Conservation (phyloP, 2,888 invertebrate genomes). For the Andrena dorsata region DNA sequence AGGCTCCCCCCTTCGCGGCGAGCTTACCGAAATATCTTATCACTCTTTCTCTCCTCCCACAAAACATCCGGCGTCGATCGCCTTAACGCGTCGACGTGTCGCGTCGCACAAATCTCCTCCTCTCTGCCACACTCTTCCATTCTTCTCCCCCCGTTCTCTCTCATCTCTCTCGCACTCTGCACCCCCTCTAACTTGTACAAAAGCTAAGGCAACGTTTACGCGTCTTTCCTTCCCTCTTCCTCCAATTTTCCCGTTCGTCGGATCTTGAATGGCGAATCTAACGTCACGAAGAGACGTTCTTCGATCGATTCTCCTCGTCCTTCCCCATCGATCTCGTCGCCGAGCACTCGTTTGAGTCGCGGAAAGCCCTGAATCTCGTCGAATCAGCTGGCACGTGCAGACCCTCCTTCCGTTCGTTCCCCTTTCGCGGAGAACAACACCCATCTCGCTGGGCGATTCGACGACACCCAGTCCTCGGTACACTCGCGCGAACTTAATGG, state of each 20-base stretch:
- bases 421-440: not conserved
- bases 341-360: conserved; percentile 21
- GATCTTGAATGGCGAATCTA: not conserved
- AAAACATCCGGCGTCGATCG: conserved; percentile 48
- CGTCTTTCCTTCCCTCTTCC: conserved; percentile 23
- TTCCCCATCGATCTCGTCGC: conserved; percentile 13
- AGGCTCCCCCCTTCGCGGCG: conserved; percentile 61
- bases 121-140: conserved; percentile 7
- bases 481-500: not conserved
- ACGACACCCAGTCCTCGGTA: conserved; percentile 3
- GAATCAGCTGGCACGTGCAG: conserved; percentile 5
- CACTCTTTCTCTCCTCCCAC: conserved; percentile 40
- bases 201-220: conserved; percentile 81
- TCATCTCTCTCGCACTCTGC: conserved; percentile 24
- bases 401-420: not conserved
- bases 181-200: conserved; percentile 76
- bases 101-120: conserved; percentile 3
- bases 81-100: conserved; percentile 39
- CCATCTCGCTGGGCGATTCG: not conserved
- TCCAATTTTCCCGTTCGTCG: not conserved
- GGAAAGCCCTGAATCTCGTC: conserved; percentile 1
- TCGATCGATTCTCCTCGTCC: not conserved
- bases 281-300: not conserved
- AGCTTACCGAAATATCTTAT: conserved; percentile 40
- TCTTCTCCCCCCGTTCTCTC: not conserved